Conservation (phyloP, 2,797 vertebrate genomes). For the Sus cebifrons region DNA sequence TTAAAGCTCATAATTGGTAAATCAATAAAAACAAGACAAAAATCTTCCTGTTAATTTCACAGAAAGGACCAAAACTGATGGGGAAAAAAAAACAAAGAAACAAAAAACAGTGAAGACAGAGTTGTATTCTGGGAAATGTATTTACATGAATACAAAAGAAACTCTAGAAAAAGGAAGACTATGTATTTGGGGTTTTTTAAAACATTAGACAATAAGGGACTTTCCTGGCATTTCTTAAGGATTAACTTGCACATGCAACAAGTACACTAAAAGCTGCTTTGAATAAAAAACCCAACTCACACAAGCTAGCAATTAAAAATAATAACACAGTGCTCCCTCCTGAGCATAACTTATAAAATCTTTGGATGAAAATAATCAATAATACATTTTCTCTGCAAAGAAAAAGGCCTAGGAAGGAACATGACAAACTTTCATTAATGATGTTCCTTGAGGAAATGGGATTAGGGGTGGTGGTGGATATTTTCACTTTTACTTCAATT, state of each 20-base stretch:
- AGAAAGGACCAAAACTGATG: slow-evolving; percentile 66
- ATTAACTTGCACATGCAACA: slow-evolving; percentile 69
- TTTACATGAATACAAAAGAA: slow-evolving; percentile 74
- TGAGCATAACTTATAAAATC: background rate
- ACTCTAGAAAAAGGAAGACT: slow-evolving; percentile 71
- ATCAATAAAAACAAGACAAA: slow-evolving; percentile 38
- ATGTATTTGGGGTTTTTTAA: slow-evolving; percentile 56
- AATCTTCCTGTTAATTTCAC: slow-evolving; percentile 19
- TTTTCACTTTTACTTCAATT: slow-evolving; percentile 25
- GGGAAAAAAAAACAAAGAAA: too few relatives aligned
- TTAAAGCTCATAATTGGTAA: slow-evolving; percentile 46
- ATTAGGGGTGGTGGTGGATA: background rate
- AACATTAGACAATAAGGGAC: slow-evolving; percentile 75
- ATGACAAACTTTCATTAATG: background rate
- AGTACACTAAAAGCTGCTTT: slow-evolving; percentile 15
- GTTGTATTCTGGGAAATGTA: slow-evolving; percentile 74
- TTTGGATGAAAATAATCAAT: background rate
- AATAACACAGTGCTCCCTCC: background rate
- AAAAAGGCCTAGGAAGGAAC: background rate
- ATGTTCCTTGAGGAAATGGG: background rate
- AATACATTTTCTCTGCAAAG: background rate
- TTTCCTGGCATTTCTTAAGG: slow-evolving; percentile 83
- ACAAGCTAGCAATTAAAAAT: background rate
- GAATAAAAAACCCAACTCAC: slow-evolving; percentile 35
- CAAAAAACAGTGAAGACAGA: slow-evolving; percentile 58